Conservation (phyloP, 2,797 vertebrate genomes). For the Sphaeramia orbicularis region DNA sequence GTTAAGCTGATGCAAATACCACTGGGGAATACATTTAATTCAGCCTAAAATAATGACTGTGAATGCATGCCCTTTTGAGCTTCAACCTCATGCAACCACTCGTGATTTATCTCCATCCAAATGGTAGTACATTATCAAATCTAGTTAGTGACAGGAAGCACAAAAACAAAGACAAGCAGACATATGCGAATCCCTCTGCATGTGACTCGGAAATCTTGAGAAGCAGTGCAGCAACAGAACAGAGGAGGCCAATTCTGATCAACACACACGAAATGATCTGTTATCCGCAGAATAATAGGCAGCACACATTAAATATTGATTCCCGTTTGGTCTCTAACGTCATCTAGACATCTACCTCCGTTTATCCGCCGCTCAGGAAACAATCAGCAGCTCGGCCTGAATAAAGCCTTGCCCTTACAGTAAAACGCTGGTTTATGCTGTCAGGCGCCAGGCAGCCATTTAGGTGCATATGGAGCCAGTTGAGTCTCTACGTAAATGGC, state of each 20-base stretch:
- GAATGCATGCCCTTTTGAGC: too few species aligned
- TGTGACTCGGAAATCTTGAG: conserved; percentile 46
- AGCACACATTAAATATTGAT: conserved; percentile 81
- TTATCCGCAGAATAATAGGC: conserved; percentile 73
- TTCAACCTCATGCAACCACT: neutral
- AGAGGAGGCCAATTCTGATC: conserved; percentile 25
- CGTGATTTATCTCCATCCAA: neutral
- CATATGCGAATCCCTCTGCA: conserved; percentile 42
- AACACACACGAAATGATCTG: conserved; percentile 42
- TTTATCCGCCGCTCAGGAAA: conserved; percentile 62
- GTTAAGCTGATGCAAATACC: neutral
- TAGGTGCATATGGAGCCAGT: conserved; percentile 86
- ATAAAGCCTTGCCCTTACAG: conserved; percentile 70
- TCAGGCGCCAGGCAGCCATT: conserved; percentile 87
- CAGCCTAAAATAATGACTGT: neutral
- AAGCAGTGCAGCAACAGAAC: conserved; percentile 31
- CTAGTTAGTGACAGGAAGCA: neutral
- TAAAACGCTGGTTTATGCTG: conserved; percentile 73
- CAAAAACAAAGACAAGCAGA: conserved; percentile 14
- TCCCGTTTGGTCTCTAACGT: conserved; percentile 71
- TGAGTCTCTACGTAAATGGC: conserved; percentile 88
- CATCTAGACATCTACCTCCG: conserved; percentile 69
- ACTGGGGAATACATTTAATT: neutral
- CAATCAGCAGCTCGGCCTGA: conserved; percentile 38
- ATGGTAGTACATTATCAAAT: neutral